Evolutionary conservation across 2,888 invertebrate species (phyloP).

Genomic region (Spialia ferax): DNA sequence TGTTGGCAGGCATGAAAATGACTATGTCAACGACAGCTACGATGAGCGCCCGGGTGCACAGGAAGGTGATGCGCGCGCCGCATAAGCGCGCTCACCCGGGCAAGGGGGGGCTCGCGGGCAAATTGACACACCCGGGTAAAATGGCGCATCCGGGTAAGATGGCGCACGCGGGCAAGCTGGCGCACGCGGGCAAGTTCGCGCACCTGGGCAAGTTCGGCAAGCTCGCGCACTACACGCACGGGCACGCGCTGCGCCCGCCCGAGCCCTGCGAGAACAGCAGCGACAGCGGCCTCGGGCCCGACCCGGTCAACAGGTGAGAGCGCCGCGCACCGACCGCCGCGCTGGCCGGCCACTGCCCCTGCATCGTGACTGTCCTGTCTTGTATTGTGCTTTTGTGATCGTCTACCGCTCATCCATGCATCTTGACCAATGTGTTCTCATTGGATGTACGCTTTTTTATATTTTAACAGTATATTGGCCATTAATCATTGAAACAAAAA

Average conservation of each 20-base stretch:
- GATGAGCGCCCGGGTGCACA: constrained; percentile 89
- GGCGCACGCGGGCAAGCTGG: constrained; percentile 67
- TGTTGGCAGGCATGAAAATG: constrained; percentile 90
- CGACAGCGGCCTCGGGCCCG: constrained; percentile 95
- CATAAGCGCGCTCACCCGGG: constrained; percentile 86
- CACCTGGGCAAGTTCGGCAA: constrained; percentile 69
- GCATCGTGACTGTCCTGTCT: constrained; percentile 17
- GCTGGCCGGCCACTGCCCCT: constrained; percentile 11
- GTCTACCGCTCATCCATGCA: background rate
- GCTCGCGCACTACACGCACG: constrained; percentile 78
- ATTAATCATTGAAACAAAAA: background rate
- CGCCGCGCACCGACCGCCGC: background rate
- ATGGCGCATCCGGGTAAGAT: constrained; percentile 80
- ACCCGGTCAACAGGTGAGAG: constrained; percentile 85
- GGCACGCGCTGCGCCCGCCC: constrained; percentile 79
- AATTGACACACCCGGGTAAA: constrained; percentile 80
- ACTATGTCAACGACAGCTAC: constrained; percentile 90
- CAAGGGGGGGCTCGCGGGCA: constrained; percentile 75
- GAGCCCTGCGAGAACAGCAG: constrained; percentile 94
- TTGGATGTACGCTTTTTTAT: background rate
- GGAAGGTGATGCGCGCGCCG: constrained; percentile 89
- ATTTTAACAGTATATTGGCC: background rate
- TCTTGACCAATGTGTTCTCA: background rate
- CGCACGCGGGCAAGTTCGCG: constrained; percentile 59
- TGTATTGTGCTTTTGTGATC: constrained; percentile 21